Conservation (phyloP, 2,113 vertebrate species). For the Poecile atricapillus region DNA sequence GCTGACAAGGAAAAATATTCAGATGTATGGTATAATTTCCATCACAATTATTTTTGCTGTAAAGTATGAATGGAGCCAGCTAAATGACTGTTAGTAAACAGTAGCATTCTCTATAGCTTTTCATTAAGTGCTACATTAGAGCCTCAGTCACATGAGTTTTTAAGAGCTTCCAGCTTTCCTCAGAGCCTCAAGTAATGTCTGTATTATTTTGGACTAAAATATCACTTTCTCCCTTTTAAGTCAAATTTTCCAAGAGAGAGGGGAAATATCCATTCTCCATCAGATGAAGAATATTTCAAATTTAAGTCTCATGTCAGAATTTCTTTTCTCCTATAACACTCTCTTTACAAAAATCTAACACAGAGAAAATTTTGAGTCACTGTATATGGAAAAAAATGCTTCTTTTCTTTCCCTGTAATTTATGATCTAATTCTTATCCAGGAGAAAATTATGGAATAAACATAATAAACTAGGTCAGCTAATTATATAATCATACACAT, state of each 20-base stretch:
- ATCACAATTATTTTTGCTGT: not conserved
- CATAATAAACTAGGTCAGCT: slow-evolving; percentile 39
- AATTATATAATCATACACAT: slow-evolving; percentile 58
- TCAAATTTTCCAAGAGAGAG: not conserved
- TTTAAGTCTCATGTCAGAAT: not conserved
- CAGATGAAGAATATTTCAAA: slow-evolving; percentile 5
- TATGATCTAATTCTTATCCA: not conserved
- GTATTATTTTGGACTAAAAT: not conserved
- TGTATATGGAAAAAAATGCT: not conserved
- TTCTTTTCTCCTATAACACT: not conserved
- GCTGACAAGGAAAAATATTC: not conserved
- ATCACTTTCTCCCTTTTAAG: not conserved
- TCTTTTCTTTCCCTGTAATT: not conserved
- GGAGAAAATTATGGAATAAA: slow-evolving; percentile 25
- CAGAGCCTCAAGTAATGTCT: not conserved
- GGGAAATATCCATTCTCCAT: not conserved
- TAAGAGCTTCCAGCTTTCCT: not conserved
- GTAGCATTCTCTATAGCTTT: not conserved
- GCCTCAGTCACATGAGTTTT: not conserved
- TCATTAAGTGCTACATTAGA: not conserved
- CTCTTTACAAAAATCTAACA: not conserved
- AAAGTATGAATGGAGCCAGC: not conserved
- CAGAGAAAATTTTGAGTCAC: not conserved
- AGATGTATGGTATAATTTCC: not conserved
- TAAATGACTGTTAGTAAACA: slow-evolving; percentile 19